Evolutionary conservation across 2,113 vertebrate genomes (phyloP).

Genomic region (Marmota monax): DNA sequence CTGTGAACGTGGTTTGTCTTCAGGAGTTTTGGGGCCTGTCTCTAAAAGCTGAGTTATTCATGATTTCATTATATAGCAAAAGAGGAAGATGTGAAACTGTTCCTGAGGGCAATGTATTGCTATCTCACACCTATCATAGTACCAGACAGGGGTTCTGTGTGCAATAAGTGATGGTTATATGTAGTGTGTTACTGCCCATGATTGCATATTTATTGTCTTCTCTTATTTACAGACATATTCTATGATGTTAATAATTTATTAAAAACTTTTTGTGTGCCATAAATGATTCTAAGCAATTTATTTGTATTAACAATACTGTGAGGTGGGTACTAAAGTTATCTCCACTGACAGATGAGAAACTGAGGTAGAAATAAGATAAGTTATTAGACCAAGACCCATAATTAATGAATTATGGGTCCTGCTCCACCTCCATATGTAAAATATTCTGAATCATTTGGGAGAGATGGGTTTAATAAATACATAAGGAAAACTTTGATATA

Average conservation of each 20-base stretch:
- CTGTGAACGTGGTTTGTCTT: not conserved
- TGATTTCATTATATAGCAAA: not conserved
- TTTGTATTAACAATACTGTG: not conserved
- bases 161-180: not conserved
- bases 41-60: not conserved
- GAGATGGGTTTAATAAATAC: not conserved
- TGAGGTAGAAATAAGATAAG: not conserved
- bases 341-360: not conserved
- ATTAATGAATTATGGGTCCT: not conserved
- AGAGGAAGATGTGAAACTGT: not conserved
- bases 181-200: not conserved
- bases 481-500: not conserved
- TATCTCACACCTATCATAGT: not conserved
- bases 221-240: not conserved
- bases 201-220: not conserved
- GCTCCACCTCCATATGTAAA: not conserved
- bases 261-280: not conserved
- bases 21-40: not conserved
- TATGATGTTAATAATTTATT: not conserved
- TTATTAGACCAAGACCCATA: not conserved
- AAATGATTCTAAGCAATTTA: not conserved
- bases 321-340: not conserved
- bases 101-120: not conserved
- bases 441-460: not conserved
- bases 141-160: not conserved